phyloP scores from a whole-genome alignment of 92 coral and sea anemone genomes.

The Isaurus tuberculatus region DNA sequence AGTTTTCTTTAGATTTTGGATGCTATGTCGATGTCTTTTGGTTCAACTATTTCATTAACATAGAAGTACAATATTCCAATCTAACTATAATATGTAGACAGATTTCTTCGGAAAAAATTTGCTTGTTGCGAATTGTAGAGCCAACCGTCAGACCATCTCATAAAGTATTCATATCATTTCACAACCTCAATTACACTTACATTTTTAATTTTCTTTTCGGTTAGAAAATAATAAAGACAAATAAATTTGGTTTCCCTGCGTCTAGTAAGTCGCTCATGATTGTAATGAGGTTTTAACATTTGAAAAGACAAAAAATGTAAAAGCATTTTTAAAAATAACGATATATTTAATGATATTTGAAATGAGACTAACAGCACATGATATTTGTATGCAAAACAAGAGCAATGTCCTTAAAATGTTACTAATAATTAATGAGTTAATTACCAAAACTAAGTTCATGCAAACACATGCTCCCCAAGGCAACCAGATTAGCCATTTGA shows the following conservation, averaged over 20 bases:
- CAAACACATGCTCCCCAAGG: slow-evolving; percentile 40
- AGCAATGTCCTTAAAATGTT: slow-evolving; percentile 19
- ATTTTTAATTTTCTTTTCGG: background rate
- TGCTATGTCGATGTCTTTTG: background rate
- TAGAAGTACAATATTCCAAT: no score
- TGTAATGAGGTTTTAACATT: background rate
- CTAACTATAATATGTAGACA: no score
- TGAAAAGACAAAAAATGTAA: background rate
- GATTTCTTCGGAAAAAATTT: background rate
- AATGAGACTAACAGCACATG: slow-evolving; percentile 7
- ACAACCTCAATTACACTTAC: no score
- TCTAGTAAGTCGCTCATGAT: background rate
- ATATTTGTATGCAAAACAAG: slow-evolving; percentile 35
- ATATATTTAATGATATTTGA: background rate
- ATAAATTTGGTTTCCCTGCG: background rate
- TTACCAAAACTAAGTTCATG: slow-evolving; percentile 5
- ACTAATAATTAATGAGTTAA: slow-evolving; percentile 36
- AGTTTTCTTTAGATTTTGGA: background rate
- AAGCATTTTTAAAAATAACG: background rate
- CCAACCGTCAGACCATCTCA: background rate
- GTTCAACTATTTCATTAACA: background rate
- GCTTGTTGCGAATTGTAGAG: background rate
- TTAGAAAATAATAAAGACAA: no score
- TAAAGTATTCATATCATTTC: slow-evolving; percentile 2
- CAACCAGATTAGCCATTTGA: slow-evolving; percentile 44